Conservation (phyloP, 2,113 vertebrate species). For the Scomber japonicus region DNA sequence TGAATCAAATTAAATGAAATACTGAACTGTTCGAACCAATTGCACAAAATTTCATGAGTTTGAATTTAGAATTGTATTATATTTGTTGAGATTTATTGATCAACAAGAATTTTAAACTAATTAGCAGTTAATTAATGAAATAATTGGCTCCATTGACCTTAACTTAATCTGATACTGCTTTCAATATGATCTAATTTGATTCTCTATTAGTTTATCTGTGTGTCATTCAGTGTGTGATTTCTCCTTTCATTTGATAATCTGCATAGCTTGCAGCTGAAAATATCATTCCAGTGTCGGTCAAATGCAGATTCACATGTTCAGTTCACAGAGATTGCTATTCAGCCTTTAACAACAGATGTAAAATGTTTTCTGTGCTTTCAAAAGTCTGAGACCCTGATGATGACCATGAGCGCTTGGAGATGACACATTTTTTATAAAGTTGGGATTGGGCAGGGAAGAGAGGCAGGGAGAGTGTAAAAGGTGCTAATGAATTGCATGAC, state of each 20-base stretch:
- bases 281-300: neutral
- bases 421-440: too few species aligned
- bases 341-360: too few species aligned
- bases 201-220: constrained; percentile 12
- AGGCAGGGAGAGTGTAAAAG: too few species aligned
- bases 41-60: constrained; percentile 41
- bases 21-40: constrained; percentile 32
- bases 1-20: constrained; percentile 43
- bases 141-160: neutral
- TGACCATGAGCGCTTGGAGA: too few species aligned
- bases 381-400: too few species aligned
- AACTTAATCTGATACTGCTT: constrained; percentile 3
- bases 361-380: too few species aligned
- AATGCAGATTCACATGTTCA: constrained; percentile 8
- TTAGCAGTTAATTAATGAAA: too few species aligned
- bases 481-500: too few species aligned
- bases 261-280: neutral
- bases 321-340: too few species aligned
- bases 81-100: constrained; percentile 42
- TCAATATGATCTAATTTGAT: constrained; percentile 13
- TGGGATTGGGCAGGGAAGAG: too few species aligned
- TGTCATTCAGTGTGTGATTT: constrained; percentile 11
- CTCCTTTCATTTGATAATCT: neutral
- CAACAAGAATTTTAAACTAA: neutral
- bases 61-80: constrained; percentile 31